A percentile compares a stretch with the other conserved stretches of the same genome.
Evolutionary conservation across 1,140 invertebrate species (phyloP).

Genomic region (Planococcus citri): DNA sequence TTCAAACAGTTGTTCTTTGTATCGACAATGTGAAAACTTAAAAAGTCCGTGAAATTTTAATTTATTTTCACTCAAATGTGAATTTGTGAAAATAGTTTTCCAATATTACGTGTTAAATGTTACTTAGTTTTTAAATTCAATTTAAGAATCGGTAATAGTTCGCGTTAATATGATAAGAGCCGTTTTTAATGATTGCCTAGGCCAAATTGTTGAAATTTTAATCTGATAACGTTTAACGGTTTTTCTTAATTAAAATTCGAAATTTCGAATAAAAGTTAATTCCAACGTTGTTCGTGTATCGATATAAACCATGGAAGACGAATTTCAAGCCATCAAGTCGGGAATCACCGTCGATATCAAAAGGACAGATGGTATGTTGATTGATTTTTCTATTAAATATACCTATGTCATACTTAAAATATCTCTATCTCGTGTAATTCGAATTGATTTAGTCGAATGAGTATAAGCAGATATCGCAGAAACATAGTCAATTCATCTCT

Average conservation of each 20-base stretch:
- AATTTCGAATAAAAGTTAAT: neutral
- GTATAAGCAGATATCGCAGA: too few relatives aligned
- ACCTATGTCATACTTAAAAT: too few relatives aligned
- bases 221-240: constrained; percentile 21
- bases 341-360: constrained; percentile 23
- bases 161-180: constrained; percentile 4
- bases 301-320: constrained; percentile 21
- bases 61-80: neutral
- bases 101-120: neutral
- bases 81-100: neutral
- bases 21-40: constrained; percentile 12
- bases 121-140: neutral
- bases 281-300: neutral
- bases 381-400: neutral
- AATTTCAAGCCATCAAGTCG: constrained; percentile 23
- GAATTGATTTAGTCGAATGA: too few relatives aligned
- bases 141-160: neutral
- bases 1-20: neutral
- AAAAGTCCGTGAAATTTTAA: neutral
- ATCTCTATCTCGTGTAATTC: too few relatives aligned
- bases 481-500: too few relatives aligned
- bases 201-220: neutral
- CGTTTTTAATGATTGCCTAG: neutral
- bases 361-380: constrained; percentile 19
- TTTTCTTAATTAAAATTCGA: neutral